Percentiles rank a stretch among this genome's conserved stretches.
These are phyloP conservation scores for Tarsius wallacei DNA, from an alignment of 2,797 vertebrate genomes.

Conservation along the genomic window DNA sequence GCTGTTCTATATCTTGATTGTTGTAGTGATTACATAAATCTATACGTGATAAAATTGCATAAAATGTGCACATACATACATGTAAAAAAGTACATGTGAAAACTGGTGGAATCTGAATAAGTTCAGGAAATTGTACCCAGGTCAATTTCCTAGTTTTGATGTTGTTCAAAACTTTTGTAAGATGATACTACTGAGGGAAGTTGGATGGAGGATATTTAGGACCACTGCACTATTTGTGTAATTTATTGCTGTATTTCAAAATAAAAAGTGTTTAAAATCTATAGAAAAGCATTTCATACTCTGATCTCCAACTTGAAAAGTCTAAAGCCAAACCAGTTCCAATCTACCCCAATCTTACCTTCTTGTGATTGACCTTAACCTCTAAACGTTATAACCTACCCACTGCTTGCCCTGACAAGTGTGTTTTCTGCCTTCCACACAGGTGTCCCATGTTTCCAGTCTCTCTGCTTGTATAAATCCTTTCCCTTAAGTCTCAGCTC, in stretches of 20 bases:
- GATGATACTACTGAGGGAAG: background rate
- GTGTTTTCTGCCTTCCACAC: no score
- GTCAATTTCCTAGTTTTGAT: background rate
- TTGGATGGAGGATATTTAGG: background rate
- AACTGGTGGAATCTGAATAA: no score
- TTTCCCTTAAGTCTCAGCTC: background rate
- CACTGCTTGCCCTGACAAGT: background rate
- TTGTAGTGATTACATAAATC: no score
- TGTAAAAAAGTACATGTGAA: no score
- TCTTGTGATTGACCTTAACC: background rate
- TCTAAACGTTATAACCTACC: no score
- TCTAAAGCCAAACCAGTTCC: background rate
- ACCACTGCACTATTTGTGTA: background rate
- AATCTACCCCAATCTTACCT: background rate
- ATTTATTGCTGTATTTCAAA: background rate
- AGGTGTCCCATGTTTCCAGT: background rate
- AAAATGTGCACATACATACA: no score
- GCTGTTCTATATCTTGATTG: background rate
- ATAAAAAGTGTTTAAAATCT: background rate
- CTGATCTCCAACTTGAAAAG: background rate
- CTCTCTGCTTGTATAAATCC: background rate
- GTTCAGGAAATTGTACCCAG: background rate
- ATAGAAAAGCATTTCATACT: background rate
- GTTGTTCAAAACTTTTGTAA: background rate
- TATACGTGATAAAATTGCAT: no score